Evolutionary conservation across 2,113 vertebrate species (phyloP).

Genomic region (Mastomys natalensis): DNA sequence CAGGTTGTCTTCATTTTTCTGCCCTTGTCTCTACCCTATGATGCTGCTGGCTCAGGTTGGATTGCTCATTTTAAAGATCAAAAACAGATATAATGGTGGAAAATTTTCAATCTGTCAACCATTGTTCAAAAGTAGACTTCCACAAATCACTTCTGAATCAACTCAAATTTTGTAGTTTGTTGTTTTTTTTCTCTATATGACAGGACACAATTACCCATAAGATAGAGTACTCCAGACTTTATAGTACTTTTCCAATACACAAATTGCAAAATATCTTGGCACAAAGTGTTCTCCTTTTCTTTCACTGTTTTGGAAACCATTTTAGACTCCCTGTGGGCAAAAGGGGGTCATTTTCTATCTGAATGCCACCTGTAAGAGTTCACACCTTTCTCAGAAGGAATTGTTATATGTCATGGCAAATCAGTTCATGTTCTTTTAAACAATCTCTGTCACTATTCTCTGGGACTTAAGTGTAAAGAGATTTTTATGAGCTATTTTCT

Average conservation of each 20-base stretch:
- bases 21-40: neutral
- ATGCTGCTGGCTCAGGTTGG: neutral
- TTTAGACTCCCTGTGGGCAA: conserved; percentile 58
- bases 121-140: conserved; percentile 41
- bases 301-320: conserved; percentile 42
- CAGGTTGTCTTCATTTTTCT: neutral
- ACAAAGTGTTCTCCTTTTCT: conserved; percentile 39
- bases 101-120: neutral
- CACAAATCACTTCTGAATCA: conserved; percentile 43
- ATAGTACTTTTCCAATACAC: conserved; percentile 15
- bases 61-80: conserved; percentile 51
- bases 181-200: conserved; percentile 17
- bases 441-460: neutral
- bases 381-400: conserved; percentile 68
- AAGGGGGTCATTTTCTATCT: conserved; percentile 61
- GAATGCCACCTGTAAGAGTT: conserved; percentile 70
- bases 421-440: conserved; percentile 56
- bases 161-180: conserved; percentile 56
- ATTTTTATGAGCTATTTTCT: conserved; percentile 45
- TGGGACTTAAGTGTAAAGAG: conserved; percentile 28
- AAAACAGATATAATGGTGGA: conserved; percentile 34
- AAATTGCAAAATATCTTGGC: conserved; percentile 49
- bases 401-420: conserved; percentile 38
- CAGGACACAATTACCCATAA: neutral
- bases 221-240: neutral